A percentile compares a stretch with the other conserved stretches of the same genome.
Conservation (phyloP, 2,797 vertebrate species). For the Oryzias dopingdopingensis region DNA sequence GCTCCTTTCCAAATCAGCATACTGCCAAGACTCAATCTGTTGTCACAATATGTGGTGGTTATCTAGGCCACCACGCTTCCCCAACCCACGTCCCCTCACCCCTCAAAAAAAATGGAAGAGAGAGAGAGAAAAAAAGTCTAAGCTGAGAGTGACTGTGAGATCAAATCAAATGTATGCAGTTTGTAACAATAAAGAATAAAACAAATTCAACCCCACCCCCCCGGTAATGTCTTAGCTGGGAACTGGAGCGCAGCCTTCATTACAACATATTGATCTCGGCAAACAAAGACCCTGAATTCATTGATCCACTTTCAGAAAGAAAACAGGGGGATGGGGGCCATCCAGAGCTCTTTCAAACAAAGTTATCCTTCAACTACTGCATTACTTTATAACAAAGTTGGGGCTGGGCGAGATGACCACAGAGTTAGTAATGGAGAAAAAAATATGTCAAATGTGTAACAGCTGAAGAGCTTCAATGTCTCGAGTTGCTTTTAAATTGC, state of each 20-base stretch:
- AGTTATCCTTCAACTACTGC: constrained; percentile 49
- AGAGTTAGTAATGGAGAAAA: constrained; percentile 38
- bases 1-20: constrained; percentile 50
- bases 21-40: constrained; percentile 68
- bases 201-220: constrained; percentile 56
- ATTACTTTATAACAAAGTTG: constrained; percentile 42
- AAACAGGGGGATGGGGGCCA: constrained; percentile 3
- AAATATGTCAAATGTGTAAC: constrained; percentile 36
- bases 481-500: constrained; percentile 29
- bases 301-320: constrained; percentile 72
- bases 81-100: too few species aligned
- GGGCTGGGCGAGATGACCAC: constrained; percentile 18
- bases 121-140: constrained; percentile 15
- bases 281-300: constrained; percentile 83
- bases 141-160: constrained; percentile 37
- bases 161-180: constrained; percentile 66
- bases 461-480: constrained; percentile 17
- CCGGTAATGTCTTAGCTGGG: constrained; percentile 67
- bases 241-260: constrained; percentile 82
- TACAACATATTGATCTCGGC: constrained; percentile 83
- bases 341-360: constrained; percentile 44
- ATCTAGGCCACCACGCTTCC: constrained; percentile 61
- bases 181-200: constrained; percentile 72
- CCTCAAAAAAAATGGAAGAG: constrained; percentile 17
- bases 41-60: constrained; percentile 62